Evolutionary conservation across 2,113 vertebrate species (phyloP), one percentile per base, ranked within the genome.

Genomic region (Sinocyclocheilus maitianheensis): DNA sequence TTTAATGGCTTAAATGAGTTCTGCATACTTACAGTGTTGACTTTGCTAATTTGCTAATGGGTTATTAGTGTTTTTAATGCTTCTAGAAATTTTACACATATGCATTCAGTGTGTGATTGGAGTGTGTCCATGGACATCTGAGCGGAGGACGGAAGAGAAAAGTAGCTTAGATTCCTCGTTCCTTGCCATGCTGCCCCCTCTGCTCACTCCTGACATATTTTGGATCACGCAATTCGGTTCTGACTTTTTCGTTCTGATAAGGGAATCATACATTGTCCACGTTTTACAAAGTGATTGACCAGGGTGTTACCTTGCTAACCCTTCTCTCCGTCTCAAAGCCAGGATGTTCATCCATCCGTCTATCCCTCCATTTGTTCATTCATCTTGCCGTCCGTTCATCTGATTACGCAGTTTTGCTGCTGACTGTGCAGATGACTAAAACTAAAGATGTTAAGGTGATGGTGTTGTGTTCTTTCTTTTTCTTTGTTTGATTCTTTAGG

Each of bases 401-500:
- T 89, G 87, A 89, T 92, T 88, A 91, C 86, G 62, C 37, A 86
- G 88, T 83, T 76, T 79, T 88, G 83, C 5, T 51, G 20, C n/a
- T 78, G 13, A 77, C 43, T 60, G 51, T 76, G 51, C 22, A 24
- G 20, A 30, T 71, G 18, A 30, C 18, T 34, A 1, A 4, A 48
- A 34, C 46, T 18, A 7, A 16, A 46, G 8, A 34, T 80, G 58
- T 53, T 67, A 16, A 55, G 30, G 8, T 81, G 22, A 72, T 77
- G 1, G 60, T 22, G 20, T 58, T 55, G 16, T 24, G 18, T 8
- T 60, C n/a, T 12, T 72, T 62, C 12, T 77, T 22, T 79, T 55
- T 88, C 65, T 88, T 13, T 89, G 8, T 86, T 26, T 91, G 84
- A 91, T 72, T 93, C 71, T 90, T 58, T 81, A 99, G 98, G 98